These are phyloP conservation scores for Eulacestoma nigropectus DNA, from an alignment of 2,113 vertebrate genomes.

Conservation along the genomic window DNA sequence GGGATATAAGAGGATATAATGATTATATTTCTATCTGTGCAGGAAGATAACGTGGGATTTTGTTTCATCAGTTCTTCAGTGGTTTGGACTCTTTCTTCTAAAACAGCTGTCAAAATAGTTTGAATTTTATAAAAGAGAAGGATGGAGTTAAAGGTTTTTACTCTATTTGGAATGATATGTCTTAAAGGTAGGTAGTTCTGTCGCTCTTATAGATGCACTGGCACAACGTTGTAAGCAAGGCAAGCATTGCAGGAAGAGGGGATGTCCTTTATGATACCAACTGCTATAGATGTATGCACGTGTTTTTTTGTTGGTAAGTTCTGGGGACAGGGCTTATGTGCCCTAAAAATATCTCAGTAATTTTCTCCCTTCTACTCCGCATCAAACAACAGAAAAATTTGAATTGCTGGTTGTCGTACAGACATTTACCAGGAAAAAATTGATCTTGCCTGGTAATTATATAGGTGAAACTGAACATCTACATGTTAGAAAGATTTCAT, in stretches of 20 bases:
- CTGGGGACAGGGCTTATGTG: not conserved
- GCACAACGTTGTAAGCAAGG: not conserved
- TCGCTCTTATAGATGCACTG: not conserved
- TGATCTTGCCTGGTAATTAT: not conserved
- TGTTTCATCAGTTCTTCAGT: not conserved
- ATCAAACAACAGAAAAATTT: not conserved
- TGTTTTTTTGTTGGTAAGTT: not conserved
- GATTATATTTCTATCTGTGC: not conserved
- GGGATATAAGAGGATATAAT: not conserved
- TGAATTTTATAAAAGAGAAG: not conserved
- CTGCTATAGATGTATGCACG: rapidly evolving
- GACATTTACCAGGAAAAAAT: not conserved
- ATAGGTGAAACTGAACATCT: not conserved
- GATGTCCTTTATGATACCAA: not conserved
- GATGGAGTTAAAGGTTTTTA: not conserved
- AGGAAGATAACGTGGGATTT: not conserved
- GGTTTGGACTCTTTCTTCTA: not conserved
- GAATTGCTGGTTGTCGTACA: not conserved
- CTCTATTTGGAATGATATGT: not conserved
- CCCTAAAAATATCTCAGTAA: not conserved
- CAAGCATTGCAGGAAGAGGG: not conserved
- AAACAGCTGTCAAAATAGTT: not conserved
- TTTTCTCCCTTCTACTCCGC: not conserved
- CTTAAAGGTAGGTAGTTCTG: not conserved
- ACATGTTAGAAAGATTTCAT: not conserved